Percentiles rank a stretch among this genome's conserved stretches.
Conservation (phyloP, 2,888 invertebrate genomes). For the Crepidodera aurea region DNA sequence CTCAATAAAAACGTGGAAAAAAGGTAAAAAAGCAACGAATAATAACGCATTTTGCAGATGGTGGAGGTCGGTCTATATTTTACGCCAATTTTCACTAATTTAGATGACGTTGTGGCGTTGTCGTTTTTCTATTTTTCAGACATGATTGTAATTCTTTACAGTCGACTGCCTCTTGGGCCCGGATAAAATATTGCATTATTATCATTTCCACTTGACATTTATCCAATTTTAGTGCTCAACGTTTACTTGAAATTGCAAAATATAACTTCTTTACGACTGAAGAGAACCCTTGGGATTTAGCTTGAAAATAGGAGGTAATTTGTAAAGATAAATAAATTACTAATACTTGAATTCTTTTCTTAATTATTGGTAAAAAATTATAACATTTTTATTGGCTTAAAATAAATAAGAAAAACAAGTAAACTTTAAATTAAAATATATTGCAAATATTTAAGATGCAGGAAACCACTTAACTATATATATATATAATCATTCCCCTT, state of each 20-base stretch:
- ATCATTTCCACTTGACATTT: constrained; percentile 59
- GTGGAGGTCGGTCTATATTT: constrained; percentile 58
- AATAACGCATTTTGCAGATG: constrained; percentile 44
- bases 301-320: constrained; percentile 17
- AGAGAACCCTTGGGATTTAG: constrained; percentile 10
- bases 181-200: constrained; percentile 57
- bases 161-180: constrained; percentile 53
- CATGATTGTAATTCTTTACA: constrained; percentile 61
- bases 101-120: constrained; percentile 60
- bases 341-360: too few relatives aligned
- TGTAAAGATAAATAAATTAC: constrained; percentile 7
- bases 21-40: constrained; percentile 34
- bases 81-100: constrained; percentile 63
- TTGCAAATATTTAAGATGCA: too few relatives aligned
- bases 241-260: constrained; percentile 39
- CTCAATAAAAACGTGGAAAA: constrained; percentile 25
- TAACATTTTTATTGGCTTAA: too few relatives aligned
- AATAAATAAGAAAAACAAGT: too few relatives aligned
- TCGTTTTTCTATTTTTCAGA: constrained; percentile 61
- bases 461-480: too few relatives aligned
- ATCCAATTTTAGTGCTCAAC: constrained; percentile 47
- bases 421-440: too few relatives aligned
- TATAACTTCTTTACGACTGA: constrained; percentile 29
- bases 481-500: too few relatives aligned
- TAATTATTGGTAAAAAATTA: too few relatives aligned